Percentiles rank a stretch among this genome's conserved stretches.
These are phyloP conservation scores for Corbicula japonica DNA, from an alignment of 2,888 invertebrate species.

Conservation along the genomic window DNA sequence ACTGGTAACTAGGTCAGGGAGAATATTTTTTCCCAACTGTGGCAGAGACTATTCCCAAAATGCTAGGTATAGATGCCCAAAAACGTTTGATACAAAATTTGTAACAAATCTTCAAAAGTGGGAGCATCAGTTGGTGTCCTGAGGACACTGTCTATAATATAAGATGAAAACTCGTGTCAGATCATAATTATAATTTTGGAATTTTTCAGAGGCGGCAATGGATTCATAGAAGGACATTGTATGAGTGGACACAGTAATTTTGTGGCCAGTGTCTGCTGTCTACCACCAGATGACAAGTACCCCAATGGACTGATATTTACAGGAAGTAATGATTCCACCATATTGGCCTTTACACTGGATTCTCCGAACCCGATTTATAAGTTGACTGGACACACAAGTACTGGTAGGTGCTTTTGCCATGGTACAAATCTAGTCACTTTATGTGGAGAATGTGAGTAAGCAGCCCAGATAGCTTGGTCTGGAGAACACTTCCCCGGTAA, in stretches of 20 bases:
- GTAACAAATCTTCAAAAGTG: too few species aligned
- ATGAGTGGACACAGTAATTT: slow-evolving; percentile 93
- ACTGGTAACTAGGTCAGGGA: too few species aligned
- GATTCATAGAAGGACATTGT: slow-evolving; percentile 80
- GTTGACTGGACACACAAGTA: slow-evolving; percentile 89
- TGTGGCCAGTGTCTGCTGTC: slow-evolving; percentile 93
- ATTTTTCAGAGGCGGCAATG: slow-evolving; percentile 86
- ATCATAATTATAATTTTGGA: slow-evolving; percentile 27
- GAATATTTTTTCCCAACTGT: too few species aligned
- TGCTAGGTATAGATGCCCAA: too few species aligned
- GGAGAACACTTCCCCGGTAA: too few species aligned
- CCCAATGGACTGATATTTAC: slow-evolving; percentile 94
- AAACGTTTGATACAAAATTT: too few species aligned
- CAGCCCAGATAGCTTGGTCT: too few species aligned
- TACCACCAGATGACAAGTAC: slow-evolving; percentile 90
- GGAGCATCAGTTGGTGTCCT: too few species aligned
- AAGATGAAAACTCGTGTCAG: slow-evolving; percentile 31
- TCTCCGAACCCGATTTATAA: slow-evolving; percentile 90
- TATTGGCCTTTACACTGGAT: slow-evolving; percentile 92
- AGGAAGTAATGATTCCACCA: slow-evolving; percentile 95
- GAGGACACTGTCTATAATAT: too few species aligned
- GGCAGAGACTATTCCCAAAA: too few species aligned
- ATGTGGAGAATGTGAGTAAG: too few species aligned
- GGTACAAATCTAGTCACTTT: too few species aligned
- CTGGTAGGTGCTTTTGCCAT: slow-evolving; percentile 61